Evolutionary conservation across 1,140 invertebrate genomes (phyloP), one percentile per base, ranked within the genome.

Genomic region (Lepidurus packardi): DNA sequence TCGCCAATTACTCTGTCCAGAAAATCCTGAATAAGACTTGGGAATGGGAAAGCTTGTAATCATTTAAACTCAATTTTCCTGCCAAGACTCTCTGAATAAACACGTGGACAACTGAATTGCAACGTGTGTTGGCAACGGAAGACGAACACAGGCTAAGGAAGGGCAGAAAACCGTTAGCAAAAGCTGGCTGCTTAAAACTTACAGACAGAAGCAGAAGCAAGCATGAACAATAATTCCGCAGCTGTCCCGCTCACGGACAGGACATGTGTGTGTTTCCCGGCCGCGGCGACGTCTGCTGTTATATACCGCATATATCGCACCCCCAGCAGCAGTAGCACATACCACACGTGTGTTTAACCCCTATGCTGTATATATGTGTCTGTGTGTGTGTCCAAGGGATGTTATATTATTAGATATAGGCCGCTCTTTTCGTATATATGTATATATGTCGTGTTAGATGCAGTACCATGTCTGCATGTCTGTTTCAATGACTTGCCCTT

Each of bases 201-300:
- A n/a, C 53, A 65, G 53, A 65, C 53, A 65, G 53, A 65, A 65
- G 21, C 53, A 65, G 53, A 65, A 65, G 53, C 53, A 65, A 65
- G 53, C 13, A 65, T 65, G 53, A 65, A 65, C 53, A 65, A 65
- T 65, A 65, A 65, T 65, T 65, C 53, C 53, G 53, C 53, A 65
- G 53, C 53, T 65, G 53, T 65, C 53, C 53, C 53, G 53, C 53
- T 65, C 53, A 65, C 53, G 53, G 53, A 65, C 53, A 65, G 53
- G 53, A 65, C 53, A 65, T 65, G 53, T 65, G 53, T 65, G 53
- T 65, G 53, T 65, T 65, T 65, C 53, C 53, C 53, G 53, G 10
- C 21, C 16, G 16, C 21, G 16, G 53, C 53, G 16, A 21, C 53
- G 21, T 13, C 53, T n/a, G 53, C 16, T 21, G 53, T 13, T 65